phyloP scores from a whole-genome alignment of 30 jellyfish, hydroid and myxozoan genomes.

The Catostylus mosaicus region DNA sequence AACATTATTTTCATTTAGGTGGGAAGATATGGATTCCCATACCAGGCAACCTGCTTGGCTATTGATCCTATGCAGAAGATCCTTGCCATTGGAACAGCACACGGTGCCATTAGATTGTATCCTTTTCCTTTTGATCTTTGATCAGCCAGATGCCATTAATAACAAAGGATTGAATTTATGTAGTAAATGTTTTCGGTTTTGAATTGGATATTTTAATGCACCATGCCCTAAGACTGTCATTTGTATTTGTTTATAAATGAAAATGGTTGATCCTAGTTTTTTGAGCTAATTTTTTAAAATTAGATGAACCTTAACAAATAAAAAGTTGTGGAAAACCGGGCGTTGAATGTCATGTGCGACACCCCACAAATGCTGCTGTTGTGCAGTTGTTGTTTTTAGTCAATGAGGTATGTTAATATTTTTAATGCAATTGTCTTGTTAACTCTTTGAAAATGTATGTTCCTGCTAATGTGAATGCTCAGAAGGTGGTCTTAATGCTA shows the following conservation, averaged over 20 bases:
- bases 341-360: slow-evolving; percentile 91
- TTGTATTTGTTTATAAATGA: no score
- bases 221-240: no score
- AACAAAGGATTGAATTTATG: no score
- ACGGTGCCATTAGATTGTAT: slow-evolving; percentile 98
- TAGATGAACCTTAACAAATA: slow-evolving; percentile 29
- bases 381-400: slow-evolving; percentile 78
- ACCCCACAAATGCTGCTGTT: slow-evolving; percentile 85
- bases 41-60: slow-evolving; percentile 97
- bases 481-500: no score
- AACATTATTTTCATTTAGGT: slow-evolving; percentile 63
- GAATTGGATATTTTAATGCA: no score
- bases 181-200: not conserved
- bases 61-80: slow-evolving; percentile 90
- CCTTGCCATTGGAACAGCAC: slow-evolving; percentile 97
- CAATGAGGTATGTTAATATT: slow-evolving; percentile 79
- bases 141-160: not conserved
- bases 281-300: not conserved
- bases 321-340: slow-evolving; percentile 97
- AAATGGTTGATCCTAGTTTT: not conserved
- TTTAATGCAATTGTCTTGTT: no score
- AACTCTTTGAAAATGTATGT: no score
- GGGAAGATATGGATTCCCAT: slow-evolving; percentile 98
- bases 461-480: no score
- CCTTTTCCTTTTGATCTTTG: slow-evolving; percentile 24